Evolutionary conservation across 2,888 invertebrate species (phyloP), one percentile per base, ranked within the genome.

Genomic region (Caenorhabditis becei): DNA sequence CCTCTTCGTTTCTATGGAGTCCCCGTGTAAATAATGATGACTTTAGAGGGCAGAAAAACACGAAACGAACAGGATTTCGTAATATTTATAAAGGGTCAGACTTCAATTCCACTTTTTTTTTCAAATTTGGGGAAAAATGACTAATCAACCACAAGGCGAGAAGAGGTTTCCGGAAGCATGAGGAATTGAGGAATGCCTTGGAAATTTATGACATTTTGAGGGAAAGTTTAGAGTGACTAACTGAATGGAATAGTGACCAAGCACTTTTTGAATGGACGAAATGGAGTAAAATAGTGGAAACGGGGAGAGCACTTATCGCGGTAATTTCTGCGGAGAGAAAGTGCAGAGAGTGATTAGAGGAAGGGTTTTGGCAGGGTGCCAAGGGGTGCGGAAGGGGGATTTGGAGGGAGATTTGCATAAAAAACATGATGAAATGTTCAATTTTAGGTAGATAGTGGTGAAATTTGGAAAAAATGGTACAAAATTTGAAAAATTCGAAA

Each of bases 1-100:
- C 23, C 47, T 20, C 4, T 10, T 32, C 63, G 72, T 72, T 72
- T 72, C 72, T 72, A 72, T 72, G 58, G 72, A 24, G 18, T 23
- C 32, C 56, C 35, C 47, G 72, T 65, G 72, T 72, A 63, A 62
- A 62, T 54, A 61, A 35, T 54, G 71, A 61, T 35, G 53, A 51
- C 59, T 47, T 49, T 49, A 18, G 49, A 11, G 23, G 23, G 16
- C 28, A 16, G 28, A 10, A 16, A 1, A 35, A 16, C 23, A 26
- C 44, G 2, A 20, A 24, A 24, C 18, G 44, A 37, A 37, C 5
- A 2, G 28, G 51, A 71, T 71, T 71, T 71, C 70, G 70, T 18
- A 71, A 71, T 28, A 32, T 32, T 4, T 4, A 32, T 10, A 4
- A 7, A 4, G 28, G 28, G 3, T 5, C 26, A n/a, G 61, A 62